phyloP scores from a whole-genome alignment of 2,797 vertebrate genomes.

The Cyprinella venusta region DNA sequence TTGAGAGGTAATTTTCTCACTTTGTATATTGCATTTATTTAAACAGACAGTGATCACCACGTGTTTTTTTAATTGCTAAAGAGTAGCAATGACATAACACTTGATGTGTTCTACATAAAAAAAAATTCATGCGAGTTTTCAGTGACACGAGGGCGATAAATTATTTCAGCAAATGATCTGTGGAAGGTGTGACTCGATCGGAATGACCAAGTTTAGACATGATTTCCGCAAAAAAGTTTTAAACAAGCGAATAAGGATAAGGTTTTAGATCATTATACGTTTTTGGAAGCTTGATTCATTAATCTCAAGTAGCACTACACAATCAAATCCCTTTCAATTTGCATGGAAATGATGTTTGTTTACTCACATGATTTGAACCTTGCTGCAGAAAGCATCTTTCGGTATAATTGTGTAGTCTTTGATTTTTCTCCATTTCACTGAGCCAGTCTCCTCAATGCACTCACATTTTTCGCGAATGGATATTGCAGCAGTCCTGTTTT shows the following conservation, averaged over 20 bases:
- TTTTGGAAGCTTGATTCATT: background rate
- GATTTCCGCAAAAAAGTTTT: background rate
- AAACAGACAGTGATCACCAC: background rate
- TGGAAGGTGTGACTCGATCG: background rate
- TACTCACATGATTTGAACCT: constrained; percentile 64
- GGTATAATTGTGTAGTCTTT: constrained; percentile 43
- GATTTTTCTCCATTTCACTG: constrained; percentile 47
- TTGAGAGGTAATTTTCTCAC: background rate
- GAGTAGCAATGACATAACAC: background rate
- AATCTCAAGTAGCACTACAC: background rate
- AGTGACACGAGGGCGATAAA: background rate
- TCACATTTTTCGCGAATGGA: constrained; percentile 53
- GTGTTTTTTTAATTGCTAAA: background rate
- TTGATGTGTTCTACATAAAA: background rate
- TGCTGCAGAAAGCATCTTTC: constrained; percentile 51
- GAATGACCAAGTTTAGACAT: background rate
- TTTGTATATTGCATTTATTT: background rate
- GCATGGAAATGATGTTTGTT: background rate
- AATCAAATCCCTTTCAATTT: background rate
- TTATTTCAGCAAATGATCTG: background rate
- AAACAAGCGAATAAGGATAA: no score
- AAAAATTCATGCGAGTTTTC: background rate
- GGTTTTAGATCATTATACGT: background rate
- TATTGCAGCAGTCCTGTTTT: constrained; percentile 21
- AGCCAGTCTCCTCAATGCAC: constrained; percentile 35